phyloP scores from a whole-genome alignment of 2,797 vertebrate species.

The Catamblyrhynchus diadema region DNA sequence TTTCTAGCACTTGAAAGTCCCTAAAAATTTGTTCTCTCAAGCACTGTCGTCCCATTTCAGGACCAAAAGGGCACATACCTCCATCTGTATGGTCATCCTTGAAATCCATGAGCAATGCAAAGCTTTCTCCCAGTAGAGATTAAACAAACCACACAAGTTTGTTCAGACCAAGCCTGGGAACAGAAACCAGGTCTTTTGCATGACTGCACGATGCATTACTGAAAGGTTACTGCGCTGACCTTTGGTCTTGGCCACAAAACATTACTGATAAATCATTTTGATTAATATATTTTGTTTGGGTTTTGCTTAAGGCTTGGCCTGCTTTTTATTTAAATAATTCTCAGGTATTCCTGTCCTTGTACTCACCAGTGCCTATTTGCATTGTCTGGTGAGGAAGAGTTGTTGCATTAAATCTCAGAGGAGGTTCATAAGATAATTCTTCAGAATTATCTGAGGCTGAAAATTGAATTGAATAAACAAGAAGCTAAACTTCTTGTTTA shows the following conservation, averaged over 20 bases:
- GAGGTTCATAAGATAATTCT: not conserved
- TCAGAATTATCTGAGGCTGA: not conserved
- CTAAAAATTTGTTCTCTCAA: not conserved
- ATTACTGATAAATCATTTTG: not conserved
- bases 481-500: not conserved
- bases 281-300: not conserved
- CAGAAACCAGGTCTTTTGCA: conserved; percentile 16
- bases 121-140: not conserved
- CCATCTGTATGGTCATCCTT: not conserved
- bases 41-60: fast-evolving
- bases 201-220: not conserved
- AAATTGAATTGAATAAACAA: not conserved
- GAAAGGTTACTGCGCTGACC: not conserved
- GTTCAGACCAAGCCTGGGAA: conserved; percentile 21
- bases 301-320: not conserved
- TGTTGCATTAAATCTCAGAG: not conserved
- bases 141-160: not conserved
- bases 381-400: not conserved
- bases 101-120: not conserved
- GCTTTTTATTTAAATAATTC: not conserved
- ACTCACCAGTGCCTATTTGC: not conserved
- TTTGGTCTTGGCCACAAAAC: conserved; percentile 3
- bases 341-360: not conserved
- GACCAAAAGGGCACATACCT: not conserved
- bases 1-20: not conserved